A percentile compares a stretch with the other conserved stretches of the same genome.
phyloP scores from a whole-genome alignment of 2,113 vertebrate species.

The Dromaius novaehollandiae region DNA sequence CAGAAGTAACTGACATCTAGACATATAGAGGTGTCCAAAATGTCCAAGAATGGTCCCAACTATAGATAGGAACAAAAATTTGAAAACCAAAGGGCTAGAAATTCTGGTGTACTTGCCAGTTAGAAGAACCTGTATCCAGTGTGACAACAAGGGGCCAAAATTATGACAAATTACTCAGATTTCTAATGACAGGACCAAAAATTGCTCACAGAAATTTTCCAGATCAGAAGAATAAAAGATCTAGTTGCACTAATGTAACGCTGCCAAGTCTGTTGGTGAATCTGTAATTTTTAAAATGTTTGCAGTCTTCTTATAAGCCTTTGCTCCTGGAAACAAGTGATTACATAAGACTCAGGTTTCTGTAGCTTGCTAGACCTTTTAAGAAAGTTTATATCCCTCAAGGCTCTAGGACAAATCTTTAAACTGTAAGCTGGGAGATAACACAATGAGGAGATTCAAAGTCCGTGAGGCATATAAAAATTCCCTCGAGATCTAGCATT shows the following conservation, averaged over 20 bases:
- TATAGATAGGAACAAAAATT: neutral
- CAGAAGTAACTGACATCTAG: neutral
- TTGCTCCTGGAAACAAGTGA: neutral
- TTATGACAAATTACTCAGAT: neutral
- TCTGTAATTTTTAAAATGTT: neutral
- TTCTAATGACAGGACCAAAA: neutral
- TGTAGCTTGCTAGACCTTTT: neutral
- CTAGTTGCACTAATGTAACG: neutral
- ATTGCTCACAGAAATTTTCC: neutral
- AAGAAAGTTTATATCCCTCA: neutral
- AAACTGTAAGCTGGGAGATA: neutral
- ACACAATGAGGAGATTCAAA: neutral
- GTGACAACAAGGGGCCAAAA: neutral
- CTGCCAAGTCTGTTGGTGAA: neutral
- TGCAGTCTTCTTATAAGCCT: neutral
- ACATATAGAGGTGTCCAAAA: neutral
- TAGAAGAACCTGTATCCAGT: neutral
- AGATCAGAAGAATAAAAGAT: neutral
- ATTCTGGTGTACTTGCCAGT: neutral
- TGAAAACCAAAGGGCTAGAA: neutral
- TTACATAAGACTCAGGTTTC: neutral
- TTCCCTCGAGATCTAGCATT: neutral
- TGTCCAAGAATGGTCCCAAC: neutral
- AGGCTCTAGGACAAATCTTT: neutral
- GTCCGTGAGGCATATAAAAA: neutral